Evolutionary conservation across 1,140 invertebrate genomes (phyloP).

Genomic region (Cotesia chilonis): DNA sequence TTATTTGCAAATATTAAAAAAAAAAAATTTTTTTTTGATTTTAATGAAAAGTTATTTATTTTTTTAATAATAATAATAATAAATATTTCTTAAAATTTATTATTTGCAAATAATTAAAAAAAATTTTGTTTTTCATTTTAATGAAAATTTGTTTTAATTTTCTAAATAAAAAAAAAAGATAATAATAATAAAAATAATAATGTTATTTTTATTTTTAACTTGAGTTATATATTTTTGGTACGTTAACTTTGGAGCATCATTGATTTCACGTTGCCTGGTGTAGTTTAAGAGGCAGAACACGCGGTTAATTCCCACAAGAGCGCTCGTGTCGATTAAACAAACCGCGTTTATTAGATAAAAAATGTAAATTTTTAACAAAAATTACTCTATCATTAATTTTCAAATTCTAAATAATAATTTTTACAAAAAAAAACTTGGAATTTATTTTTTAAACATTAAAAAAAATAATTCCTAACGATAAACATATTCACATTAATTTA

Average conservation of each 20-base stretch:
- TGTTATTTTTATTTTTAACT: not conserved
- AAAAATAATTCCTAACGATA: not conserved
- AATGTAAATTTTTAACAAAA: not conserved
- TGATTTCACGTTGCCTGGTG: slow-evolving; percentile 9
- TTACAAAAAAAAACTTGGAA: not conserved
- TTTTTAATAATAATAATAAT: too few relatives aligned
- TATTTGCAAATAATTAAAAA: too few relatives aligned
- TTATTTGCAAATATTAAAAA: too few relatives aligned
- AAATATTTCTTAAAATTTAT: too few relatives aligned
- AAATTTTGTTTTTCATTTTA: too few relatives aligned
- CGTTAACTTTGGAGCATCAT: slow-evolving; percentile 8
- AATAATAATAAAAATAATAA: not conserved
- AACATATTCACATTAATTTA: not conserved
- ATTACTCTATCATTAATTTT: not conserved
- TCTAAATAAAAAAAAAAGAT: too few relatives aligned
- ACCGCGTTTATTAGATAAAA: not conserved
- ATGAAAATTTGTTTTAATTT: too few relatives aligned
- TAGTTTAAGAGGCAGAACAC: slow-evolving; percentile 11
- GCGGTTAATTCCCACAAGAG: slow-evolving; percentile 16
- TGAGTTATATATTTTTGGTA: not conserved
- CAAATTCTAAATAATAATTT: not conserved
- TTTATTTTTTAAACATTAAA: not conserved
- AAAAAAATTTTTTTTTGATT: too few relatives aligned
- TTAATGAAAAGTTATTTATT: too few relatives aligned
- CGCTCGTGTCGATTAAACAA: not conserved